Evolutionary conservation across 2,888 invertebrate species (phyloP).

Genomic region (Bombylius discolor): DNA sequence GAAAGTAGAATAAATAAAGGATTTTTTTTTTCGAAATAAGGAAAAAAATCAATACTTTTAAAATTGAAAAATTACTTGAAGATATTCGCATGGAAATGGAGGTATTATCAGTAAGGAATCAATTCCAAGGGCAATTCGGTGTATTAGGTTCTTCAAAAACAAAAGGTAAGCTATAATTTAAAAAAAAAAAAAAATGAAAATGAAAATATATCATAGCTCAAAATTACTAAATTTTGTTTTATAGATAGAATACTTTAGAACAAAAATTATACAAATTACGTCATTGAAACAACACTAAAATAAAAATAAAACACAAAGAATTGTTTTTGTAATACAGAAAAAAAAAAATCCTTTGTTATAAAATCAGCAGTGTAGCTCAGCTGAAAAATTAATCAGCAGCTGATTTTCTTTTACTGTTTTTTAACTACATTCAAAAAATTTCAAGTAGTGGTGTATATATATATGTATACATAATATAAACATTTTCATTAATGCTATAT

Average conservation of each 20-base stretch:
- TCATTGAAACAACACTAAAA: too few species aligned
- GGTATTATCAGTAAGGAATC: slow-evolving; percentile 64
- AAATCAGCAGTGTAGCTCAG: too few species aligned
- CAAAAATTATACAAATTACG: too few species aligned
- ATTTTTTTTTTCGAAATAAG: neutral
- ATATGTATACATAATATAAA: neutral
- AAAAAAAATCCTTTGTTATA: neutral
- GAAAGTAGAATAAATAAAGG: neutral
- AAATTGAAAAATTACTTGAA: slow-evolving; percentile 29
- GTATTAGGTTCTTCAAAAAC: slow-evolving; percentile 42
- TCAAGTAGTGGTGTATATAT: neutral
- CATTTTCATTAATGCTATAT: neutral
- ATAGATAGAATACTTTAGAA: too few species aligned
- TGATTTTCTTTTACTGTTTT: slow-evolving; percentile 3
- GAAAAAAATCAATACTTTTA: slow-evolving; percentile 13
- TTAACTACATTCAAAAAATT: neutral
- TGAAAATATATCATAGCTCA: too few species aligned
- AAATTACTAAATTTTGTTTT: too few species aligned
- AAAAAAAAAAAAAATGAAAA: too few species aligned
- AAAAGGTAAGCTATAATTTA: slow-evolving; percentile 46
- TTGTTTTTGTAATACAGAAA: too few species aligned
- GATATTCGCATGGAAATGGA: slow-evolving; percentile 50
- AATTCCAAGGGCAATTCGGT: slow-evolving; percentile 61
- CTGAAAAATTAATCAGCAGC: neutral
- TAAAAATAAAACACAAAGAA: too few species aligned